Evolutionary conservation across 2,888 invertebrate genomes (phyloP).

Genomic region (Cremastinae sp.): DNA sequence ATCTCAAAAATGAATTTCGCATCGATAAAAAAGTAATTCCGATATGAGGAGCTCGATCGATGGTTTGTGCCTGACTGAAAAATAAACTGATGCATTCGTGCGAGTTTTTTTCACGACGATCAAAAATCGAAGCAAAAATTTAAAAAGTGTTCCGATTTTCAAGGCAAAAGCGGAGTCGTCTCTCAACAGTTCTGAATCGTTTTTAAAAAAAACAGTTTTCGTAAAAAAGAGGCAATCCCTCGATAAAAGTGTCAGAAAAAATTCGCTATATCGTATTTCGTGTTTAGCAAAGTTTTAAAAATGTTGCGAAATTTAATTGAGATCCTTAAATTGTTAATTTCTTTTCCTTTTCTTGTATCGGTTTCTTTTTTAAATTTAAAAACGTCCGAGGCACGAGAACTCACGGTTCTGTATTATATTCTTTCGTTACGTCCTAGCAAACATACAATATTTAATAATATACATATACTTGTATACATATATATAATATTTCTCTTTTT

Average conservation of each 20-base stretch:
- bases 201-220: no score
- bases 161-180: no score
- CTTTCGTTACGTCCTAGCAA: conserved; percentile 41
- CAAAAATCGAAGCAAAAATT: no score
- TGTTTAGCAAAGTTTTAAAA: conserved; percentile 9
- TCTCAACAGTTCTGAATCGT: no score
- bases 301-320: conserved; percentile 18
- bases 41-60: no score
- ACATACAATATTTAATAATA: conserved; percentile 29
- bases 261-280: conserved; percentile 2
- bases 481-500: conserved; percentile 36
- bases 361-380: conserved; percentile 21
- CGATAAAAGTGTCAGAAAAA: background rate
- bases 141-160: no score
- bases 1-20: no score
- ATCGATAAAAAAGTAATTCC: no score
- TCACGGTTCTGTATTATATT: conserved; percentile 41
- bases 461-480: conserved; percentile 11
- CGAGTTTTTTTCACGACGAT: no score
- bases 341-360: background rate
- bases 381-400: conserved; percentile 58
- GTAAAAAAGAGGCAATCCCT: no score
- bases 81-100: no score
- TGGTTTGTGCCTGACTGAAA: no score
- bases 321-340: background rate